Evolutionary conservation across 2,113 vertebrate species (phyloP).

Genomic region (Edolisoma coerulescens): DNA sequence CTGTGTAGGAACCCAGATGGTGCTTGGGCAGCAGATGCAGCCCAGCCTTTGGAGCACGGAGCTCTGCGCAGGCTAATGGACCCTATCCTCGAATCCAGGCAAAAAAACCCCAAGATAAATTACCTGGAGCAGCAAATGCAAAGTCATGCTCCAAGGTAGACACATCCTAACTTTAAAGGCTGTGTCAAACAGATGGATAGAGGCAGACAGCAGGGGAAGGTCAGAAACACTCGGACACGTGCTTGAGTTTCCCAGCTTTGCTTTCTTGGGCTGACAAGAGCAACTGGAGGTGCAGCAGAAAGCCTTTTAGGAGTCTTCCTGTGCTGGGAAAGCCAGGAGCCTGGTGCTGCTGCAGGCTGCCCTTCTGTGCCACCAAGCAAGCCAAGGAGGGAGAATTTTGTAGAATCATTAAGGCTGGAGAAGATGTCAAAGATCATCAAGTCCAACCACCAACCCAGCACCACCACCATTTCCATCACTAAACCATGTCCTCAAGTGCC

Average conservation of each 20-base stretch:
- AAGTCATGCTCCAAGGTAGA: neutral
- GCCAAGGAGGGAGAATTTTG: neutral
- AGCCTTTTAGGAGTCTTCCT: neutral
- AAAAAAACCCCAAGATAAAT: neutral
- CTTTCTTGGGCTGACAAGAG: neutral
- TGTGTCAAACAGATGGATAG: neutral
- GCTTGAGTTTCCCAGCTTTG: neutral
- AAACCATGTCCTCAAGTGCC: neutral
- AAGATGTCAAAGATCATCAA: neutral
- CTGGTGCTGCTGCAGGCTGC: neutral
- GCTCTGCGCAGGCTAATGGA: neutral
- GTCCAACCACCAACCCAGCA: neutral
- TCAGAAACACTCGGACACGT: accelerated
- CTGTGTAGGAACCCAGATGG: neutral
- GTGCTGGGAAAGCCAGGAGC: neutral
- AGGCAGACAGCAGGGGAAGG: neutral
- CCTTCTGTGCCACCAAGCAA: neutral
- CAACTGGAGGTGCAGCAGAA: neutral
- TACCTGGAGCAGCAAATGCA: neutral
- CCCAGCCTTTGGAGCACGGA: neutral
- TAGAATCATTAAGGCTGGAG: accelerated
- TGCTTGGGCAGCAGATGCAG: neutral
- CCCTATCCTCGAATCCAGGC: neutral
- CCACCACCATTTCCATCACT: neutral
- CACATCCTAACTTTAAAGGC: neutral